Evolutionary conservation across 1,140 invertebrate genomes (phyloP).

Genomic region (Nebria ingens): DNA sequence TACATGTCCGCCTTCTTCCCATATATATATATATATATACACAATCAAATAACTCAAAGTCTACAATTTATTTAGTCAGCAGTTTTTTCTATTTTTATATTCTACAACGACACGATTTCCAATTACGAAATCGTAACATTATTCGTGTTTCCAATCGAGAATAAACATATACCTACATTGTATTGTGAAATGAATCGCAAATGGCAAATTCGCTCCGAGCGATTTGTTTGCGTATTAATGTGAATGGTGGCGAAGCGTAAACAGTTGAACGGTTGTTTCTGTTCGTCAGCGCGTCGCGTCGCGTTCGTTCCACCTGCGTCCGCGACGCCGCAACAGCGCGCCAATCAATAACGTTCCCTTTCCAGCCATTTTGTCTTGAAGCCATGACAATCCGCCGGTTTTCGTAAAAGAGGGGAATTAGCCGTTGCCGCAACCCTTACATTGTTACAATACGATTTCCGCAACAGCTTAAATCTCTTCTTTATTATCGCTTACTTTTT

Average conservation of each 20-base stretch:
- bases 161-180: too few relatives aligned
- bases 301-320: slow-evolving; percentile 18
- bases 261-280: not conserved
- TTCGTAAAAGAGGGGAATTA: slow-evolving; percentile 14
- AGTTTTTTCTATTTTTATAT: not conserved
- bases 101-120: not conserved
- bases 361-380: slow-evolving; percentile 36
- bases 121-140: too few relatives aligned
- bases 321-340: slow-evolving; percentile 29
- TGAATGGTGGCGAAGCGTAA: not conserved
- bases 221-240: slow-evolving; percentile 6
- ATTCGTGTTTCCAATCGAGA: too few relatives aligned
- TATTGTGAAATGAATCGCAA: too few relatives aligned
- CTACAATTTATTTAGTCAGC: slow-evolving; percentile 6
- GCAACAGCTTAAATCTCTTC: not conserved
- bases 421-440: slow-evolving; percentile 12
- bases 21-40: too few relatives aligned
- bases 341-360: slow-evolving; percentile 34
- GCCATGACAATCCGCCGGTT: slow-evolving; percentile 17
- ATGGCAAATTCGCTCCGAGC: not conserved
- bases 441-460: not conserved
- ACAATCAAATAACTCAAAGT: not conserved
- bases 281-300: not conserved
- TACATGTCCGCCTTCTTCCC: slow-evolving; percentile 18
- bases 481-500: not conserved